Evolutionary conservation across 1,140 invertebrate genomes (phyloP).

Genomic region (Papilio glaucus): DNA sequence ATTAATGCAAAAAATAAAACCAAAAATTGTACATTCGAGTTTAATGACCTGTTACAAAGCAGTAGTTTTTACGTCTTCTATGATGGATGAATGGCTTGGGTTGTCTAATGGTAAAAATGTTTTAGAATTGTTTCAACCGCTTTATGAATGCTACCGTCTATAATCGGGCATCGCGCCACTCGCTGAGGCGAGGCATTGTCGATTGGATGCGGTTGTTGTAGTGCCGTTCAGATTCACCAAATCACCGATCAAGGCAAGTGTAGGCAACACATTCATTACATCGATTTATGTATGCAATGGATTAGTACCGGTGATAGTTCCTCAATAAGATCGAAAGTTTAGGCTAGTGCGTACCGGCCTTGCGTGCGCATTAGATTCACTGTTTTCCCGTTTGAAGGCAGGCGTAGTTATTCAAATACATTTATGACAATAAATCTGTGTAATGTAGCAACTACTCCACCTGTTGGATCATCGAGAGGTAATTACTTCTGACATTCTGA

Average conservation of each 20-base stretch:
- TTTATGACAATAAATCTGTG: too few species aligned
- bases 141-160: not conserved
- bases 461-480: too few species aligned
- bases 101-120: not conserved
- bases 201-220: not conserved
- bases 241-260: constrained; percentile 5
- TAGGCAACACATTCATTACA: not conserved
- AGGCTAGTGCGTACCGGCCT: too few species aligned
- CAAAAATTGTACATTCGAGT: not conserved
- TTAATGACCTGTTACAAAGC: not conserved
- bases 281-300: not conserved
- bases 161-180: constrained; percentile 20
- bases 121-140: constrained; percentile 23
- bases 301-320: not conserved
- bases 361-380: too few species aligned
- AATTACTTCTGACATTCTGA: too few species aligned
- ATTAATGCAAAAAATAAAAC: not conserved
- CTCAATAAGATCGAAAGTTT: too few species aligned
- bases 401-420: too few species aligned
- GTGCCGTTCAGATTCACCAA: not conserved
- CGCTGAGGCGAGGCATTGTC: not conserved
- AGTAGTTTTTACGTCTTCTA: not conserved
- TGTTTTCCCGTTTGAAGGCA: too few species aligned
- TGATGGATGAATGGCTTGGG: not conserved
- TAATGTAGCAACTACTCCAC: too few species aligned